These are phyloP conservation scores for Callionymus lyra DNA, from an alignment of 2,113 vertebrate genomes.

Conservation along the genomic window DNA sequence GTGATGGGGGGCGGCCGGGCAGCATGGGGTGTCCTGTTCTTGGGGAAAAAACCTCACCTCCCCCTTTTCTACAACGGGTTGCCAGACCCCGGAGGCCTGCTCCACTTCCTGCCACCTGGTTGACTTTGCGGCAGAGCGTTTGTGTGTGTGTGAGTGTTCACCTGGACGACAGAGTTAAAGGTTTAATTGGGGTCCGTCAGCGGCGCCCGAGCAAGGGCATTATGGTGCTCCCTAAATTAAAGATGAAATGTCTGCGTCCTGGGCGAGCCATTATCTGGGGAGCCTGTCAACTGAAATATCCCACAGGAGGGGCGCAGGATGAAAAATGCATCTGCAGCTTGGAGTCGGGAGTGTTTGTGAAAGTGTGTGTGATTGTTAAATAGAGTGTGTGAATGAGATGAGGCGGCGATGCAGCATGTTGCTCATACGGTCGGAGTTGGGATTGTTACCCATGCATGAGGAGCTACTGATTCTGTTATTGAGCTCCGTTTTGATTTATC, in stretches of 20 bases:
- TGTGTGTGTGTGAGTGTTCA: slow-evolving; percentile 3
- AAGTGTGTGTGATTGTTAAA: slow-evolving; percentile 4
- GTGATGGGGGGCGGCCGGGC: slow-evolving; percentile 8
- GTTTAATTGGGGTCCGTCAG: no score
- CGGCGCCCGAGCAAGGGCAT: slow-evolving; percentile 25
- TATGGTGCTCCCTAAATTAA: slow-evolving; percentile 29
- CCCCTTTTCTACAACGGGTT: slow-evolving; percentile 3
- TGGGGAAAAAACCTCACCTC: slow-evolving; percentile 10
- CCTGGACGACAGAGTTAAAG: neutral
- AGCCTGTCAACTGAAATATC: slow-evolving; percentile 39
- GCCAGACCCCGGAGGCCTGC: slow-evolving; percentile 53
- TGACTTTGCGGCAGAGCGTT: slow-evolving; percentile 40
- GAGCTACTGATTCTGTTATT: no score
- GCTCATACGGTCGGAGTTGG: no score
- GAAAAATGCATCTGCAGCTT: slow-evolving; percentile 42
- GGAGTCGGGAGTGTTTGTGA: slow-evolving; percentile 1
- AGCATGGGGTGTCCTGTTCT: slow-evolving; percentile 37
- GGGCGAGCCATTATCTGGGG: slow-evolving; percentile 27
- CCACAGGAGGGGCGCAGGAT: slow-evolving; percentile 10
- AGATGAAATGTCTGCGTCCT: slow-evolving; percentile 37
- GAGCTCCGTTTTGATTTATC: no score
- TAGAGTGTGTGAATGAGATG: neutral
- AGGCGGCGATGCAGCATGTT: no score
- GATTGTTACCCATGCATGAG: no score
- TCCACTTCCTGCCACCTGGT: slow-evolving; percentile 61